Percentiles rank a stretch among this genome's conserved stretches.
Evolutionary conservation across 1,140 invertebrate genomes (phyloP).

Genomic region (Polypedilum vanderplanki): DNA sequence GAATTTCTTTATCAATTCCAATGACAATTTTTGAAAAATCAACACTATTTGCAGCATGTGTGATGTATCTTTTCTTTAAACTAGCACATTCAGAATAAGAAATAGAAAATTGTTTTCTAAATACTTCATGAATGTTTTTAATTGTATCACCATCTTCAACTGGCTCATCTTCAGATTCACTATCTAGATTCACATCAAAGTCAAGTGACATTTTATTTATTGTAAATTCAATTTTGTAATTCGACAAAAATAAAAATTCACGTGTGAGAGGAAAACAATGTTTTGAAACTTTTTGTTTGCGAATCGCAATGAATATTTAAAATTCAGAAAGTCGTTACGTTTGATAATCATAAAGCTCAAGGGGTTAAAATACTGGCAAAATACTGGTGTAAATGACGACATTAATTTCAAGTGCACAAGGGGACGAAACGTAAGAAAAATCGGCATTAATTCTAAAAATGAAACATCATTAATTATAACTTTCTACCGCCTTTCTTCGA

Average conservation of each 20-base stretch:
- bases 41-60: slow-evolving; percentile 34
- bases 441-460: too few species aligned
- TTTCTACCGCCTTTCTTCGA: too few species aligned
- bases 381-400: too few species aligned
- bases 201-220: slow-evolving; percentile 34
- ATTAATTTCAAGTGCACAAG: too few species aligned
- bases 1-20: not conserved
- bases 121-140: slow-evolving; percentile 33
- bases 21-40: slow-evolving; percentile 14
- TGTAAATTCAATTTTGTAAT: not conserved
- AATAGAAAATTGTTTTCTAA: slow-evolving; percentile 34
- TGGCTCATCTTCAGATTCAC: slow-evolving; percentile 32
- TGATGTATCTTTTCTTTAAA: slow-evolving; percentile 36
- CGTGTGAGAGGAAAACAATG: not conserved
- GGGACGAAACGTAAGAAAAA: too few species aligned
- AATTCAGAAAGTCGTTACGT: too few species aligned
- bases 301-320: not conserved
- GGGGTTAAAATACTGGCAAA: too few species aligned
- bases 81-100: slow-evolving; percentile 35
- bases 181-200: not conserved
- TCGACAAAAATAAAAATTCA: not conserved
- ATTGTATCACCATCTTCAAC: slow-evolving; percentile 36
- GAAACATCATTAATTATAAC: too few species aligned
- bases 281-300: not conserved
- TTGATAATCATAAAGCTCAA: too few species aligned